Base-by-base conservation (phyloP, 2,888 invertebrate species). In the Bimastos eiseni region DNA sequence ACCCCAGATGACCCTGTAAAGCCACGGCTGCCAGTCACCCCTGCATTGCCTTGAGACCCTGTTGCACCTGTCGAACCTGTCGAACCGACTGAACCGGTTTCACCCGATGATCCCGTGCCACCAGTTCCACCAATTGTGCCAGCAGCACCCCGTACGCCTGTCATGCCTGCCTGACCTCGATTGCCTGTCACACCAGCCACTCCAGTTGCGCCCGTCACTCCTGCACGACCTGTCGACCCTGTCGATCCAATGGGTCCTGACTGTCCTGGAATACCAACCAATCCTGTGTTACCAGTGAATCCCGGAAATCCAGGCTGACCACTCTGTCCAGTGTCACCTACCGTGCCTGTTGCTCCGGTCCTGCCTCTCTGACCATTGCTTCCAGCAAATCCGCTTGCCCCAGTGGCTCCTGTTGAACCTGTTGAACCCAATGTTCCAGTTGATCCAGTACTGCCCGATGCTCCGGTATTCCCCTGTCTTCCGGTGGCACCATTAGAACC, bases 331-430 rank as follows among this genome's bases (percentile, higher is more conserved):
- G 70, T 5, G 24, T n/a, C 34, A 41, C 90, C 90, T 33, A 37
- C n/a, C 11, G 8, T 0, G n/a, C 90, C 90, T 24, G 41, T 44
- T 17, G 83, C 37, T 24, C 90, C 90, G 4, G 86, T 86, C 0
- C n/a, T 36, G 36, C 90, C 90, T 38, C 49, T 89, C 19, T 21
- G 30, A 41, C 89, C 89, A 34, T 44, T 21, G 8, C 21, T 8
- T 34, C 89, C 89, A 41, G 44, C 30, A 70, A 70, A 0, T 17
- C 70, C 70, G n/a, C 30, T 30, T 70, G 34, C 70, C 70, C 90
- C 90, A 36, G 90, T 36, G n/a, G 83, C 70, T 90, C 90, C 90
- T 34, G 33, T 70, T 86, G 37, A 19, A 5, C 90, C 90, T 30
- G 86, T 86, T 30, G 90, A 38, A 36, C 90, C 90, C 11, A 30